These are phyloP conservation scores for Xenotilapia longispinis DNA, from an alignment of 2,113 vertebrate genomes.

Conservation along the genomic window DNA sequence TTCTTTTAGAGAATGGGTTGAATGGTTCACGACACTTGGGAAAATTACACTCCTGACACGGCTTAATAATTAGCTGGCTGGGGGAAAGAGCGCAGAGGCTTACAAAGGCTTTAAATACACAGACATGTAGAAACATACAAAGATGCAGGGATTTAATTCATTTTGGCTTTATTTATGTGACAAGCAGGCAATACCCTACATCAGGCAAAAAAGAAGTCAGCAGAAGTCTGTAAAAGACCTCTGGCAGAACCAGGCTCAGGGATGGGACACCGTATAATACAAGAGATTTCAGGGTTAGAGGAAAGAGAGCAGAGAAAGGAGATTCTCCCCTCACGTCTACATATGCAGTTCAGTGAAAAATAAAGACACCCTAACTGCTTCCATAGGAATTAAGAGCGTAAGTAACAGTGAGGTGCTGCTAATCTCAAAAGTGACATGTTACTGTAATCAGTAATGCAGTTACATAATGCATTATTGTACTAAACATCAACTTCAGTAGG, in stretches of 20 bases:
- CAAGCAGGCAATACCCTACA: neutral
- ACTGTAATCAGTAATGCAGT: neutral
- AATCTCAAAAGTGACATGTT: neutral
- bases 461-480: neutral
- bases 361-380: neutral
- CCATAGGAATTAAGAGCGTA: neutral
- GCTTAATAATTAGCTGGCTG: neutral
- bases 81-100: neutral
- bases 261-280: fast-evolving
- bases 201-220: neutral
- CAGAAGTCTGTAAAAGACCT: neutral
- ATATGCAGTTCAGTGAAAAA: neutral
- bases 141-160: neutral
- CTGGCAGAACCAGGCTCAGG: fast-evolving
- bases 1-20: neutral
- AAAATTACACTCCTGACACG: neutral
- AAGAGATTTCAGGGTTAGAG: fast-evolving
- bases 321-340: neutral
- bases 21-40: neutral
- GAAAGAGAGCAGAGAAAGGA: neutral
- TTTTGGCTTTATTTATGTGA: neutral
- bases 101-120: neutral
- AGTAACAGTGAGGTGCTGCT: neutral
- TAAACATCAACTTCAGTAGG: neutral
- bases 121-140: neutral